Evolutionary conservation across 1,140 invertebrate genomes (phyloP).

Genomic region (Trichogramma pretiosum): DNA sequence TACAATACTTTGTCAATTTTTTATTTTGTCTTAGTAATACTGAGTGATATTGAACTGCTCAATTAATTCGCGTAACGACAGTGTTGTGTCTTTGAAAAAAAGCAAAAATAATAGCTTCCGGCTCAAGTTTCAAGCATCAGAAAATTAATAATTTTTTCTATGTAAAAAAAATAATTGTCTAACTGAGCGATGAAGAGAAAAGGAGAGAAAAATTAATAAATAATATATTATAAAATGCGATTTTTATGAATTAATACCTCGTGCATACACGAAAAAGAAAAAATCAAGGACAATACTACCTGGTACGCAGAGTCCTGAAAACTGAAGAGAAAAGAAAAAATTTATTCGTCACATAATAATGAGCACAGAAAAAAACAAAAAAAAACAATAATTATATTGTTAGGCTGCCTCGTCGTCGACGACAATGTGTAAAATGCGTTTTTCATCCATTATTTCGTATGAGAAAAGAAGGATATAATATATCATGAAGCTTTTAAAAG

Average conservation of each 20-base stretch:
- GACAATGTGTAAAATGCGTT: no score
- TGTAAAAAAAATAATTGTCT: constrained; percentile 10
- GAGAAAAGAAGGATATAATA: no score
- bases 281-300: constrained; percentile 2
- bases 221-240: constrained; percentile 16
- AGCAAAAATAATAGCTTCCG: no score
- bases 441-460: constrained; percentile 11
- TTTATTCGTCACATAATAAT: no score
- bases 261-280: no score
- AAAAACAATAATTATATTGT: constrained; percentile 9
- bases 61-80: constrained; percentile 5
- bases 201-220: constrained; percentile 4
- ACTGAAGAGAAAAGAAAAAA: no score
- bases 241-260: constrained; percentile 14
- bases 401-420: constrained; percentile 17
- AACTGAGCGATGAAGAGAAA: not conserved
- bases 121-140: constrained; percentile 14
- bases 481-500: constrained; percentile 13
- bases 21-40: no score
- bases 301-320: constrained; percentile 12
- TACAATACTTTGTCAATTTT: no score
- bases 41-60: no score
- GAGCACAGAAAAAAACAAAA: no score
- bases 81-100: constrained; percentile 12
- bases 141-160: constrained; percentile 2